Conservation (phyloP, 2,113 vertebrate species). For the Leucosticte australis region DNA sequence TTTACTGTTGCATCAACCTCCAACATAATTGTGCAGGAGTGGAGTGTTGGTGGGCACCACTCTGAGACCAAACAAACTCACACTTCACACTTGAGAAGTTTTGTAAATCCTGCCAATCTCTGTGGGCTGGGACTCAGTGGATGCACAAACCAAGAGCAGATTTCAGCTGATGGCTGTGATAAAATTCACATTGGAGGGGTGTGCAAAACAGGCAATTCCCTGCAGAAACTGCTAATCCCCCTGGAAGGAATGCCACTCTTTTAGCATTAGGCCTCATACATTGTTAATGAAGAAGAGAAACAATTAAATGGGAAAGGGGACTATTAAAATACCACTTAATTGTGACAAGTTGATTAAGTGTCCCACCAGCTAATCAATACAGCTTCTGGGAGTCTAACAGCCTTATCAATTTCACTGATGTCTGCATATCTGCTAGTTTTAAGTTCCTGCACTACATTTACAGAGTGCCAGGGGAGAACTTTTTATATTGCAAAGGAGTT, state of each 20-base stretch:
- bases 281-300: constrained; percentile 14
- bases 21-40: neutral
- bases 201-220: neutral
- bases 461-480: neutral
- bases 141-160: neutral
- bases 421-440: neutral
- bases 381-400: neutral
- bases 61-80: neutral
- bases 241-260: neutral
- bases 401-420: neutral
- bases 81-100: neutral
- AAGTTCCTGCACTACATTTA: neutral
- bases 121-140: neutral
- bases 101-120: neutral
- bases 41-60: neutral
- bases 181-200: neutral
- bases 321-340: constrained; percentile 47
- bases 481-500: neutral
- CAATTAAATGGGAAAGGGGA: constrained; percentile 30
- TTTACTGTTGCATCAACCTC: neutral
- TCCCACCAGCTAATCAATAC: constrained; percentile 39
- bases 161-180: neutral
- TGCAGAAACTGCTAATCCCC: neutral
- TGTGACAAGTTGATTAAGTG: constrained; percentile 37
- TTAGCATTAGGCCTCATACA: neutral